Percentiles rank a stretch among this genome's conserved stretches.
Evolutionary conservation across 2,888 invertebrate species (phyloP).

Genomic region (Dascillus cervinus): DNA sequence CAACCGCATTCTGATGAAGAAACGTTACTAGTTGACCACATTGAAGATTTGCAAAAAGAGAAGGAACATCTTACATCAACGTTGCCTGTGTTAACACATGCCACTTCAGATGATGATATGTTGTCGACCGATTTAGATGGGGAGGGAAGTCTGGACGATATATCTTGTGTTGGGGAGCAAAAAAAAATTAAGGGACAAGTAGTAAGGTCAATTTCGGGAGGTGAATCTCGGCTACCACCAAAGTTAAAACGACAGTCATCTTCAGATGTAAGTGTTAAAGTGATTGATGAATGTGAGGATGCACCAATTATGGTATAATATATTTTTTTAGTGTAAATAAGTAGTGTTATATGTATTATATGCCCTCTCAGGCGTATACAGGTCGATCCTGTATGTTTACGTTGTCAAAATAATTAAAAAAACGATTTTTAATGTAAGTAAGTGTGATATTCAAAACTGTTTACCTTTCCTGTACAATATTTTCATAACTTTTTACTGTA

Average conservation of each 20-base stretch:
- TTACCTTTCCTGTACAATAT: slow-evolving; percentile 21
- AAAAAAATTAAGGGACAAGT: slow-evolving; percentile 33
- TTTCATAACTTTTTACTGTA: slow-evolving; percentile 22
- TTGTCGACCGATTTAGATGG: slow-evolving; percentile 74
- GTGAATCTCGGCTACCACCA: slow-evolving; percentile 28
- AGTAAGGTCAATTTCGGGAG: slow-evolving; percentile 39
- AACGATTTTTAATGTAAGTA: slow-evolving; percentile 15
- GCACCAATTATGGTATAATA: slow-evolving; percentile 42
- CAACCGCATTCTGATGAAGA: slow-evolving; percentile 54
- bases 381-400: too few relatives aligned
- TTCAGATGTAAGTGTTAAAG: slow-evolving; percentile 37
- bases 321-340: too few relatives aligned
- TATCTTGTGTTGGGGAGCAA: slow-evolving; percentile 38
- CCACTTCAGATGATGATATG: slow-evolving; percentile 83
- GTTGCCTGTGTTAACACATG: slow-evolving; percentile 71
- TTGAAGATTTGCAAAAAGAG: slow-evolving; percentile 74
- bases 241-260: slow-evolving; percentile 41
- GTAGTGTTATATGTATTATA: slow-evolving; percentile 14
- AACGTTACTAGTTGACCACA: slow-evolving; percentile 66
- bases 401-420: too few relatives aligned
- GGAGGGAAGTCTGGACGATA: slow-evolving; percentile 65
- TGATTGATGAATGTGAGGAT: slow-evolving; percentile 40
- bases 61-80: slow-evolving; percentile 73
- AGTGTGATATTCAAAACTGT: slow-evolving; percentile 17
- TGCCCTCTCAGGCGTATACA: too few relatives aligned